Base-by-base conservation (phyloP, 2,797 vertebrate species). In the Sebastiscus albofasciatus region DNA sequence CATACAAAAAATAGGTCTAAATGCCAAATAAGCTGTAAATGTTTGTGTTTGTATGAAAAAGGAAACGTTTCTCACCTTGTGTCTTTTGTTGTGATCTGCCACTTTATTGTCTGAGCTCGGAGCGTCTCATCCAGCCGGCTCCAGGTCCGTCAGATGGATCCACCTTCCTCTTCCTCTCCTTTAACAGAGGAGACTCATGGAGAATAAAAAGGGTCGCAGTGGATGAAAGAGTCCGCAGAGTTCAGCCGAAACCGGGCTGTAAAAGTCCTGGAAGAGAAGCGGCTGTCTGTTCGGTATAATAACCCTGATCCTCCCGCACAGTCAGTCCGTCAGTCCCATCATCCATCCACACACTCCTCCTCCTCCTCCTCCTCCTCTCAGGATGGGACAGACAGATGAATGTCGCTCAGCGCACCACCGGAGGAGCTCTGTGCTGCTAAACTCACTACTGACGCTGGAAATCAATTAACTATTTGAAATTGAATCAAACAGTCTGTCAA, bases 71-170 rank as follows among this genome's bases (percentile, higher is more conserved):
- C 94, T 93, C 87, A 96, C 94, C 95, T 94, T 91, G 29, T 84
- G 74, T 89, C 92, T 93, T 91, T 91, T 92, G 92, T 92, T 90
- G 89, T 84, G 89, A 77, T 82, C 73, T 66, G 81, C 87, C 87
- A 79, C 91, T 86, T 90, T 90, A 80, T 92, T 90, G 83, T 91
- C 68, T 86, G 76, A 27, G 65, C 65, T 70, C 64, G 3, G 64
- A 8, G 76, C 72, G 75, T 69, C 84, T 88, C 81, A 65, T 67
- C 87, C 7, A 18, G 42, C 42, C 81, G 80, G 81, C 79, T 81
- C 61, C 82, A 89, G 75, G 75, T 72, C 82, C 75, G 39, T 54
- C 68, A 67, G n/a, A 83, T 34, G 56, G 52, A 86, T 72, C 85
- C 83, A n/a, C 62, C 27, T 72, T 76, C 39, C 24, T 42, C 39